These are phyloP conservation scores for Smutsia gigantea DNA, from an alignment of 2,797 vertebrate genomes.

Conservation along the genomic window DNA sequence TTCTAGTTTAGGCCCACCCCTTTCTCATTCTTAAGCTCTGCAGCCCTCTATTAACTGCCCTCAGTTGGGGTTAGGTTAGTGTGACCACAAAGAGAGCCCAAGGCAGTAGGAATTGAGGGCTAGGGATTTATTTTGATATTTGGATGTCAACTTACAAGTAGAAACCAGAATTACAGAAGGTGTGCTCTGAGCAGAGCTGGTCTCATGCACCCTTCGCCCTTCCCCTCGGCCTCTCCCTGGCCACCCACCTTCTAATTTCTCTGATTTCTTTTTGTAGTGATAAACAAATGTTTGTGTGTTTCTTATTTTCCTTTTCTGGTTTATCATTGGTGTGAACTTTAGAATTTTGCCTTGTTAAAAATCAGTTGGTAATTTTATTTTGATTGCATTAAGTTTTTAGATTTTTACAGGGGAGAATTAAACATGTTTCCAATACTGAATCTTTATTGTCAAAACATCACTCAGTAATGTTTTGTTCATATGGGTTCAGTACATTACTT, in stretches of 20 bases:
- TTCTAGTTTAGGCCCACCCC: not conserved
- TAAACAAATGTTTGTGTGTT: not conserved
- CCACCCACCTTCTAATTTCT: not conserved
- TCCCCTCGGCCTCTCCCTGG: not conserved
- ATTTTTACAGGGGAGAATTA: not conserved
- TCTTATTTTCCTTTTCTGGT: not conserved
- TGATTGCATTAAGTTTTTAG: not conserved
- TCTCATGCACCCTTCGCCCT: too few relatives aligned
- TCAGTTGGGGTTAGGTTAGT: accelerated
- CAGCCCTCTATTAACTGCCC: too few relatives aligned
- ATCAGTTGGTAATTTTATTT: not conserved
- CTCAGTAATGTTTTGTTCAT: not conserved
- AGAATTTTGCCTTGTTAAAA: not conserved
- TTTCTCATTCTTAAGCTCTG: accelerated
- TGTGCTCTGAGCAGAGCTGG: not conserved
- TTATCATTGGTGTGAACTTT: not conserved
- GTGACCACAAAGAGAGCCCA: not conserved
- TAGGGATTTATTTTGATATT: not conserved
- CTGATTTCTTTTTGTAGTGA: not conserved
- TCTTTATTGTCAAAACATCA: not conserved
- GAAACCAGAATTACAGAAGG: not conserved
- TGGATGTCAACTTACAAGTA: not conserved
- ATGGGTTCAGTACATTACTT: not conserved
- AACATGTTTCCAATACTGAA: not conserved
- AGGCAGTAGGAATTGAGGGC: not conserved